These are phyloP conservation scores for Meta bourneti DNA, from an alignment of 2,888 invertebrate genomes.

Conservation along the genomic window DNA sequence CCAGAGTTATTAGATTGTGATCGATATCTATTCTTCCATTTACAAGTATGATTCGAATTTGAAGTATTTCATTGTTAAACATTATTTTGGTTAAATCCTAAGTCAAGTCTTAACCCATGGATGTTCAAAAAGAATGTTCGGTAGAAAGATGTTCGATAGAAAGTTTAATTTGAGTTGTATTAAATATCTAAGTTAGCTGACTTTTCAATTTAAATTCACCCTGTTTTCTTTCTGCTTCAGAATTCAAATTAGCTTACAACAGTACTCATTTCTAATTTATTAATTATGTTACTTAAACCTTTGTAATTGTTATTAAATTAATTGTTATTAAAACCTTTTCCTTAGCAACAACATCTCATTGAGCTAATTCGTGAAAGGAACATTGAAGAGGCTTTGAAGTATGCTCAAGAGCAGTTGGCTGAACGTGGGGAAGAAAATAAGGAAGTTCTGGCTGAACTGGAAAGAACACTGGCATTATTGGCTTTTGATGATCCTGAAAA, in stretches of 20 bases:
- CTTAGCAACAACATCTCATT: slow-evolving; percentile 92
- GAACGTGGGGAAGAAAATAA: slow-evolving; percentile 93
- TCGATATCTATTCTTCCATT: slow-evolving; percentile 95
- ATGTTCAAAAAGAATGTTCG: not conserved
- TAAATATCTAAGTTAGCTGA: too few species aligned
- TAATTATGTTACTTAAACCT: too few species aligned
- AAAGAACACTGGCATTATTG: slow-evolving; percentile 94
- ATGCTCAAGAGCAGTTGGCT: slow-evolving; percentile 93
- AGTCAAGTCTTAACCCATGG: not conserved
- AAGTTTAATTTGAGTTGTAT: too few species aligned
- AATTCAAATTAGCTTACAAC: too few species aligned
- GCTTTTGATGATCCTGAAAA: slow-evolving; percentile 98
- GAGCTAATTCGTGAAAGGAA: slow-evolving; percentile 91
- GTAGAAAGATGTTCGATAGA: too few species aligned
- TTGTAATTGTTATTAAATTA: too few species aligned
- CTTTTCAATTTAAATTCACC: too few species aligned
- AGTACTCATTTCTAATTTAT: too few species aligned
- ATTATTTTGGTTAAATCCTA: not conserved
- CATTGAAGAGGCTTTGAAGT: slow-evolving; percentile 92
- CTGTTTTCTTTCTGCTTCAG: too few species aligned
- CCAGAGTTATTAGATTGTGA: slow-evolving; percentile 97
- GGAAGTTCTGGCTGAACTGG: slow-evolving; percentile 87
- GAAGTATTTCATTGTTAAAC: not conserved
- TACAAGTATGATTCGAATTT: slow-evolving; percentile 85
- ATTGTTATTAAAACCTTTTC: too few species aligned